phyloP scores from a whole-genome alignment of 2,888 invertebrate species.

The Drosophila ustulata region DNA sequence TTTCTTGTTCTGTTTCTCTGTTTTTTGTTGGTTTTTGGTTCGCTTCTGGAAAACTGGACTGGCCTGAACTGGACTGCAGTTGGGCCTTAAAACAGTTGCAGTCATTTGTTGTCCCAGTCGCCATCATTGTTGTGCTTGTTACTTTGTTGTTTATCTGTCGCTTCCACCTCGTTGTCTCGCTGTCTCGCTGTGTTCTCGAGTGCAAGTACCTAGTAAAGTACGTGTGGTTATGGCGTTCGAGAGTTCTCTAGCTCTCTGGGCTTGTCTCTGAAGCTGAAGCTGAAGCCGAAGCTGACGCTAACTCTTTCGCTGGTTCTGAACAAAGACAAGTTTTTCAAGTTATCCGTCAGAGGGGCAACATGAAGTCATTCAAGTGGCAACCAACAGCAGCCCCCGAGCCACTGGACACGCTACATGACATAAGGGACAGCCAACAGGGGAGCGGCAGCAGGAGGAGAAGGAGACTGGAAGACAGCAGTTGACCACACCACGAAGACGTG shows the following conservation, averaged over 20 bases:
- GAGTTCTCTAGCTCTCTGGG: constrained; percentile 33
- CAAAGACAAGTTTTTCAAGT: constrained; percentile 79
- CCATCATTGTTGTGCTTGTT: constrained; percentile 67
- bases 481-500: constrained; percentile 57
- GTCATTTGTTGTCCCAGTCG: constrained; percentile 69
- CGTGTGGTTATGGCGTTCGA: constrained; percentile 59
- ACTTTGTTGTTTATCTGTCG: constrained; percentile 50
- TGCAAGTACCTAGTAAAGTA: constrained; percentile 59
- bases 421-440: constrained; percentile 33
- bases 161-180: constrained; percentile 38
- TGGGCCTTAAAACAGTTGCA: constrained; percentile 72
- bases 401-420: constrained; percentile 39
- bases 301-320: constrained; percentile 37
- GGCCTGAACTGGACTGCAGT: constrained; percentile 55
- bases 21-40: constrained; percentile 3
- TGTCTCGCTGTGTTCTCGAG: constrained; percentile 39
- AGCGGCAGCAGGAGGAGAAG: not conserved
- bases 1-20: constrained; percentile 27
- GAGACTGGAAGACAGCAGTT: constrained; percentile 34
- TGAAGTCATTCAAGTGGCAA: constrained; percentile 78
- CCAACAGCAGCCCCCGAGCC: constrained; percentile 58
- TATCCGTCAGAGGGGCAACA: constrained; percentile 73
- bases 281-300: constrained; percentile 21
- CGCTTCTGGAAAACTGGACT: constrained; percentile 36
- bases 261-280: constrained; percentile 26